Conservation (phyloP, 1,140 invertebrate species). For the Chironomus striatipennis region DNA sequence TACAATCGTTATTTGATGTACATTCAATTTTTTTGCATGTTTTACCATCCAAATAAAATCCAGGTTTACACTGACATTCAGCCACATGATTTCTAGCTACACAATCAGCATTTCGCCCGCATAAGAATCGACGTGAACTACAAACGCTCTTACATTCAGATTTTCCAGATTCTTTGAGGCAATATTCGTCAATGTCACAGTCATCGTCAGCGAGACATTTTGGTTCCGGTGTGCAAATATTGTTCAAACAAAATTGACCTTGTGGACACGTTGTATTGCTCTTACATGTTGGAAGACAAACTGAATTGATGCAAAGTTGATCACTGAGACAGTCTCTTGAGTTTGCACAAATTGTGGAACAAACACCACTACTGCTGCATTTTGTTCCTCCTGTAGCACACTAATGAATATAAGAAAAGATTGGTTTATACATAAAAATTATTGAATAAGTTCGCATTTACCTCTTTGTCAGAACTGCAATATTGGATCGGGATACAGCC, state of each 20-base stretch:
- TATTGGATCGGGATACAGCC: slow-evolving; percentile 72
- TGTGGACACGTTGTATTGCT: slow-evolving; percentile 67
- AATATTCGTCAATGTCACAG: slow-evolving; percentile 58
- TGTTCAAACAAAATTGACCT: slow-evolving; percentile 71
- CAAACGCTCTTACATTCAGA: slow-evolving; percentile 65
- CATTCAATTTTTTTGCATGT: slow-evolving; percentile 73
- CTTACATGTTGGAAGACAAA: slow-evolving; percentile 71
- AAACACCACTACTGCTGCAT: slow-evolving; percentile 67
- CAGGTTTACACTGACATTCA: slow-evolving; percentile 64
- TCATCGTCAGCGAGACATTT: slow-evolving; percentile 60
- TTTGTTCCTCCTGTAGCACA: slow-evolving; percentile 71
- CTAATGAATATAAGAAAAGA: slow-evolving; percentile 38
- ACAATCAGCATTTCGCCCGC: slow-evolving; percentile 74
- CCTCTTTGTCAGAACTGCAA: slow-evolving; percentile 54
- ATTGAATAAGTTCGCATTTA: too few species aligned
- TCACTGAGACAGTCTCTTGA: slow-evolving; percentile 70
- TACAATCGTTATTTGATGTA: slow-evolving; percentile 57
- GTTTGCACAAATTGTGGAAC: slow-evolving; percentile 62
- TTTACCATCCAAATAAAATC: slow-evolving; percentile 69
- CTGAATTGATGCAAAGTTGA: slow-evolving; percentile 68
- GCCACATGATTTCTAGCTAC: slow-evolving; percentile 57
- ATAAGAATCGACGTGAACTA: slow-evolving; percentile 53
- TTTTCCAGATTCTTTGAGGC: slow-evolving; percentile 57
- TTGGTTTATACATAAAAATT: too few species aligned
- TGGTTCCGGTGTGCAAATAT: slow-evolving; percentile 71